phyloP scores from a whole-genome alignment of 2,797 vertebrate species.

The Pyrocephalus nanus region DNA sequence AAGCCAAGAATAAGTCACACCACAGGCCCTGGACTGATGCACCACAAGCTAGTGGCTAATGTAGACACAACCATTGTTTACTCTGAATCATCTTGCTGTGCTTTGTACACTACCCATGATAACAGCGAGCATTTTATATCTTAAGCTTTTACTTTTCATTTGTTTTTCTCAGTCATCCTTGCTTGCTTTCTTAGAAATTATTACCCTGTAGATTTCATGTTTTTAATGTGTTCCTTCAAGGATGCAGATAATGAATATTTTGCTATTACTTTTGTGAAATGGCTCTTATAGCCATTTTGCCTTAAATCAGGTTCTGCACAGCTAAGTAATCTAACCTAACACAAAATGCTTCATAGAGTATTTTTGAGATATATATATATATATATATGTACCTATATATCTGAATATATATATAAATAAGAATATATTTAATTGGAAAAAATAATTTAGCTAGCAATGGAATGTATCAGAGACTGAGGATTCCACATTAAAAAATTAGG shows the following conservation, averaged over 20 bases:
- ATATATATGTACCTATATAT: background rate
- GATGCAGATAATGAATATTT: background rate
- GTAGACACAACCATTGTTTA: background rate
- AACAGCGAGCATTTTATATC: background rate
- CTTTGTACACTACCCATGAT: background rate
- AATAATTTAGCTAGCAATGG: background rate
- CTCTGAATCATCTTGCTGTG: background rate
- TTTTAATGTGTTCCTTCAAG: background rate
- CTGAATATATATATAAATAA: background rate
- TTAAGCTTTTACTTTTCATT: background rate
- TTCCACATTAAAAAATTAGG: background rate
- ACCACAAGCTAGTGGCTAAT: background rate
- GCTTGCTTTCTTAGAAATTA: background rate
- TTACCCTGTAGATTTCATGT: background rate
- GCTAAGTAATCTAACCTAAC: background rate
- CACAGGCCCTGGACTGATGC: background rate
- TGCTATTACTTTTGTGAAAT: background rate
- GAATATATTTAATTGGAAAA: background rate
- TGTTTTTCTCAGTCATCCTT: background rate
- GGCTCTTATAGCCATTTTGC: background rate
- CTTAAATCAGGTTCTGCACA: background rate
- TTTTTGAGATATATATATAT: background rate
- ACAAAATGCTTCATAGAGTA: background rate
- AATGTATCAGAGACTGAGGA: constrained; percentile 37
- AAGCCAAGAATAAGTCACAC: background rate